Evolutionary conservation across 2,888 invertebrate species (phyloP), one percentile per base, ranked within the genome.

Genomic region (Monoplex corrugatus): DNA sequence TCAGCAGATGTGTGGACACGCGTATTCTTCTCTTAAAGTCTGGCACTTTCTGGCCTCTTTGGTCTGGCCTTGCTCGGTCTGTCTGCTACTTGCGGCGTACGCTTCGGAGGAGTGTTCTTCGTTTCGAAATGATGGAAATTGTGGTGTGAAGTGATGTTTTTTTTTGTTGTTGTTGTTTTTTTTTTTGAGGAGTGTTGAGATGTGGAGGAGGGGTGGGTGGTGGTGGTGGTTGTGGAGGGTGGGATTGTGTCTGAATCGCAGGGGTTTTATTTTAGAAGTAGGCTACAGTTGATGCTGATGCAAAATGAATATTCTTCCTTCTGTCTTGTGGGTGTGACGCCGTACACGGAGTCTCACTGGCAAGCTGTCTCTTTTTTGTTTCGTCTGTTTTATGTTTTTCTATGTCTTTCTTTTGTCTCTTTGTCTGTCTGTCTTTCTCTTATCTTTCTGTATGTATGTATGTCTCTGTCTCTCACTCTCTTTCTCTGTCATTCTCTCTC

Each of bases 1-100:
- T 83, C 82, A 63, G 88, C 88, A 88, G 88, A 88, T 88, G 88
- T 35, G 44, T 1, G 38, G 68, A 68, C 88, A 88, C 88, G 88
- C 83, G 88, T 43, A n/a, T 40, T n/a, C 35, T 45, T 45, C 83
- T 83, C 45, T 32, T 19, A 45, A 19, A 84, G 84, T 84, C 84
- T 50, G 84, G 50, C 84, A 50, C 57, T 50, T 84, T 35, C 45
- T 35, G 35, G 3, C 44, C 44, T 45, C 82, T 32, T 57, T 57
- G 84, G 43, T 10, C 57, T 44, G 68, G 13, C 68, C 28, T 28
- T 68, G 68, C 8, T 6, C 10, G 32, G 72, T 23, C 16, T 44
- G 32, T 10, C 32, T 28, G 28, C 50, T 23, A n/a, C 68, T 23
- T 16, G 28, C n/a, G 68, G 28, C 19, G 68, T 5, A 68, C n/a